These are phyloP conservation scores for Neofelis nebulosa DNA, from an alignment of 2,113 vertebrate genomes.

Conservation along the genomic window DNA sequence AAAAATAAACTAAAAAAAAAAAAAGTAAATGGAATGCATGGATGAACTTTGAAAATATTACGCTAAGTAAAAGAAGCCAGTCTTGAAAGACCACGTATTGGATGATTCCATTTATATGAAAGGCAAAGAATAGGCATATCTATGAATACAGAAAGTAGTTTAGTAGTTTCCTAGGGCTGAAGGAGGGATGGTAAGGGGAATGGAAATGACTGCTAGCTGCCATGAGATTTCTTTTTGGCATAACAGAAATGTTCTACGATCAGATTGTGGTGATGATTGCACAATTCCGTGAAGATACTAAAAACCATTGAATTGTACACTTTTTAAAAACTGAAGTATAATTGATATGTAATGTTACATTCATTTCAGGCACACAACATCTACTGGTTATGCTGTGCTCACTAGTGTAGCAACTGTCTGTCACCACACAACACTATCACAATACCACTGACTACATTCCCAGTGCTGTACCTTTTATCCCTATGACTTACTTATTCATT, in stretches of 20 bases:
- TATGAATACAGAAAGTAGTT: background rate
- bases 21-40: background rate
- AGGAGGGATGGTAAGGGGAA: background rate
- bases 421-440: background rate
- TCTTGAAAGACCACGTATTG: background rate
- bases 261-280: background rate
- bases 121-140: background rate
- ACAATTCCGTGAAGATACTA: background rate
- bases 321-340: background rate
- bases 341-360: background rate
- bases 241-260: background rate
- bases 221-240: background rate
- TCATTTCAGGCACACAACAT: background rate
- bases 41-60: background rate
- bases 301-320: background rate
- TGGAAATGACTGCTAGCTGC: background rate
- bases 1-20: too few species aligned
- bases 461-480: background rate
- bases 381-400: background rate
- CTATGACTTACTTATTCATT: background rate
- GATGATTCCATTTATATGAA: background rate
- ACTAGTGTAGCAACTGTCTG: background rate
- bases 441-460: background rate
- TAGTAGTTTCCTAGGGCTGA: background rate
- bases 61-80: background rate